Percentiles rank a stretch among this genome's conserved stretches.
Conservation (phyloP, 2,888 invertebrate species). For the Branchellion lobata region DNA sequence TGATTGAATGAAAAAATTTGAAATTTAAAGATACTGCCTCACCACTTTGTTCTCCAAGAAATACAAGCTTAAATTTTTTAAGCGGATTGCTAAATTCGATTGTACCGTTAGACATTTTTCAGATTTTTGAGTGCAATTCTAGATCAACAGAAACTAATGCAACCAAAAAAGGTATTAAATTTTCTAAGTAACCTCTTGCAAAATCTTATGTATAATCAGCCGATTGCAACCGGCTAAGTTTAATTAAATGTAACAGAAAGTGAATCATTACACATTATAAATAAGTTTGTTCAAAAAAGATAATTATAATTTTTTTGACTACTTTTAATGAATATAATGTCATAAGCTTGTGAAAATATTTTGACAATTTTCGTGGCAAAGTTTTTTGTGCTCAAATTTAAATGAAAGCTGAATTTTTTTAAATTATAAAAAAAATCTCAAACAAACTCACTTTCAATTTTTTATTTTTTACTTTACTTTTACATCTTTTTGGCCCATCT, state of each 20-base stretch:
- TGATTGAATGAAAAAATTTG: too few relatives aligned
- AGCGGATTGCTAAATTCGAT: constrained; percentile 93
- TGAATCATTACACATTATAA: neutral
- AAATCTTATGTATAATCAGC: neutral
- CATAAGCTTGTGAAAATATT: too few relatives aligned
- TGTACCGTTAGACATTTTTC: constrained; percentile 41
- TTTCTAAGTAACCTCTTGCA: neutral
- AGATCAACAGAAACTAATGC: neutral
- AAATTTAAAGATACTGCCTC: too few relatives aligned
- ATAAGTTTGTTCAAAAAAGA: neutral
- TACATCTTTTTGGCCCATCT: neutral
- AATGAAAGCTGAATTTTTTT: too few relatives aligned
- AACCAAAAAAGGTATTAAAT: neutral
- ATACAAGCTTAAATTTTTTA: constrained; percentile 97
- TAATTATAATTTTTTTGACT: too few relatives aligned
- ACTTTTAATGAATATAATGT: too few relatives aligned
- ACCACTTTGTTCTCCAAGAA: constrained; percentile 91
- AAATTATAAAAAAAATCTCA: neutral
- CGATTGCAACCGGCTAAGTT: constrained; percentile 12
- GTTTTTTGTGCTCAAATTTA: too few relatives aligned
- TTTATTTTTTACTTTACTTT: too few relatives aligned
- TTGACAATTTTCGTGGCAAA: too few relatives aligned
- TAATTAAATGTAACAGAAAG: neutral
- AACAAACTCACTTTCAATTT: neutral
- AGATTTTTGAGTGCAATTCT: neutral